A percentile compares a stretch with the other conserved stretches of the same genome.
Conservation (phyloP, 2,797 vertebrate genomes). For the Coluber constrictor region DNA sequence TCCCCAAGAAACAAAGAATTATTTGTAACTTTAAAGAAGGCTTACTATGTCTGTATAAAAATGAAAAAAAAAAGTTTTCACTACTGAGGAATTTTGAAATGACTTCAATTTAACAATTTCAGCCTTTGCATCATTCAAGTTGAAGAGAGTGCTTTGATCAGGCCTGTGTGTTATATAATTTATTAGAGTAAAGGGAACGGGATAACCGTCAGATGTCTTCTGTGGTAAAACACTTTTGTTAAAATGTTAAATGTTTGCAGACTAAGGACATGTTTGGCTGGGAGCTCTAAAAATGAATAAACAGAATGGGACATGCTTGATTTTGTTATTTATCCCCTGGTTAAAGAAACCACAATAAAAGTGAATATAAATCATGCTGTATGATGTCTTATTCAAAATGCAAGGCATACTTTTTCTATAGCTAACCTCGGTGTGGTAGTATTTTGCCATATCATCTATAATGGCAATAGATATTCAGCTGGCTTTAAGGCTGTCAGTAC, state of each 20-base stretch:
- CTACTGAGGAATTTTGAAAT: constrained; percentile 70
- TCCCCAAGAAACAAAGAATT: constrained; percentile 69
- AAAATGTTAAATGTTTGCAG: constrained; percentile 88
- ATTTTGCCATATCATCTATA: constrained; percentile 28
- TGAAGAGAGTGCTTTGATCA: constrained; percentile 76
- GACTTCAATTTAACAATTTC: constrained; percentile 74
- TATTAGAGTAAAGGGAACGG: constrained; percentile 76
- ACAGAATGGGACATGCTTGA: constrained; percentile 75
- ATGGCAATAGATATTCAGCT: constrained; percentile 55
- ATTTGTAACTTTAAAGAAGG: constrained; percentile 72
- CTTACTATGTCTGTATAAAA: constrained; percentile 70
- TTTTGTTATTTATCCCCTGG: constrained; percentile 73
- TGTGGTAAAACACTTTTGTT: constrained; percentile 83
- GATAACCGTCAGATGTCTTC: constrained; percentile 88
- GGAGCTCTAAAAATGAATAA: constrained; percentile 69
- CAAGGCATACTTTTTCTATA: constrained; percentile 49
- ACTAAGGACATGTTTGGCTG: constrained; percentile 71
- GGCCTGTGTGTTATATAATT: constrained; percentile 72
- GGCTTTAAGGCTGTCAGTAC: constrained; percentile 62
- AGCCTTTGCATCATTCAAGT: constrained; percentile 73
- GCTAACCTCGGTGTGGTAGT: constrained; percentile 48
- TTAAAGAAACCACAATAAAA: constrained; percentile 71
- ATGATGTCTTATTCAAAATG: constrained; percentile 65
- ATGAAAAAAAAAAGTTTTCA: constrained; percentile 60
- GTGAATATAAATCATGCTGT: constrained; percentile 72